Evolutionary conservation across 2,113 vertebrate genomes (phyloP).

Genomic region (Protomyctophum bolini): DNA sequence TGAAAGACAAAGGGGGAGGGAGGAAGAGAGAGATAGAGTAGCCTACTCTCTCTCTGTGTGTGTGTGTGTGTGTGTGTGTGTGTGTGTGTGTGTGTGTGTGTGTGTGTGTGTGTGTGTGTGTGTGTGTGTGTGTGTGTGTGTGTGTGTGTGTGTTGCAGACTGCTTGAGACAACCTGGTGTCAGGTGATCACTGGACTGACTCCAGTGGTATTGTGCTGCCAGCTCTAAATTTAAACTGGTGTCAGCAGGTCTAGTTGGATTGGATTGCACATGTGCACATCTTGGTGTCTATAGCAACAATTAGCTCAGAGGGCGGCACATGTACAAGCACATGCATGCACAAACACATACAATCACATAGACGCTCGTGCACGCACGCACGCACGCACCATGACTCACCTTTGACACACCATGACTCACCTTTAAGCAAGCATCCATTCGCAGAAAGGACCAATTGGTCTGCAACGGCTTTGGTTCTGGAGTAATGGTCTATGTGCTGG

Average conservation of each 20-base stretch:
- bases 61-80: neutral
- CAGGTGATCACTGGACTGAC: slow-evolving; percentile 51
- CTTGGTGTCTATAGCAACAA: slow-evolving; percentile 64
- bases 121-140: neutral
- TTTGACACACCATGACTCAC: slow-evolving; percentile 60
- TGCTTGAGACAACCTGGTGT: slow-evolving; percentile 45
- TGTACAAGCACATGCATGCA: neutral
- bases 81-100: neutral
- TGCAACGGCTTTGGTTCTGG: slow-evolving; percentile 91
- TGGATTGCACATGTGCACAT: slow-evolving; percentile 74
- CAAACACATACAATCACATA: slow-evolving; percentile 14
- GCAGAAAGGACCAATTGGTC: slow-evolving; percentile 89
- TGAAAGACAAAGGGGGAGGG: neutral
- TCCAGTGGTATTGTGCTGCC: slow-evolving; percentile 52
- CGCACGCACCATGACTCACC: slow-evolving; percentile 15
- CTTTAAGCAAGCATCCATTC: slow-evolving; percentile 82
- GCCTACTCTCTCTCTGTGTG: too few species aligned
- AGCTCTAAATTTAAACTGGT: slow-evolving; percentile 79
- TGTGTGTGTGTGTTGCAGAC: slow-evolving; percentile 5
- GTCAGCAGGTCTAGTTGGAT: slow-evolving; percentile 68
- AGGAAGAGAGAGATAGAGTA: too few species aligned
- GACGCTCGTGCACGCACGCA: neutral
- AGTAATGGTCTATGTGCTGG: slow-evolving; percentile 94
- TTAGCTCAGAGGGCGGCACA: slow-evolving; percentile 39
- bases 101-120: neutral